Evolutionary conservation across 1,140 invertebrate genomes (phyloP).

Genomic region (Pseudobourletiella spinata): DNA sequence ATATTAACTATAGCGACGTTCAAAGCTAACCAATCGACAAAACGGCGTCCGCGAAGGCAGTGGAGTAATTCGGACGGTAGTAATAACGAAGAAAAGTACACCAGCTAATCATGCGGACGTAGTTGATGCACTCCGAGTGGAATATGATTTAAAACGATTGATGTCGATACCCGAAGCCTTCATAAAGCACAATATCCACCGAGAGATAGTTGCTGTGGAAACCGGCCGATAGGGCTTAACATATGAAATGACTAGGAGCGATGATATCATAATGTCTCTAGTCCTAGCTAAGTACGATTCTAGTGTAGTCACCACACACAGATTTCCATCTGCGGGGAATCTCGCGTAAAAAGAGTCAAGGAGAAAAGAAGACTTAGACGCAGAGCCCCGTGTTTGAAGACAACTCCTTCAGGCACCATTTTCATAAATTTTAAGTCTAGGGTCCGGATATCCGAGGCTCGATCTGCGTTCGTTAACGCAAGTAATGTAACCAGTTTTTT

Average conservation of each 20-base stretch:
- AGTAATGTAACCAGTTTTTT: neutral
- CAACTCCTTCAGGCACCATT: neutral
- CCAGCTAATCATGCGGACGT: neutral
- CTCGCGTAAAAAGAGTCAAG: neutral
- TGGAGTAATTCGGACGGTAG: neutral
- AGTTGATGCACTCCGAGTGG: neutral
- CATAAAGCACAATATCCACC: neutral
- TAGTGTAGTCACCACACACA: neutral
- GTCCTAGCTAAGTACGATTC: neutral
- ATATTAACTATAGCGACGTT: neutral
- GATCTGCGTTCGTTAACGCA: slow-evolving; percentile 5
- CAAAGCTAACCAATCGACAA: neutral
- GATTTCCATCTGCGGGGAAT: neutral
- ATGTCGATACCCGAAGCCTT: neutral
- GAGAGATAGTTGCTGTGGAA: neutral
- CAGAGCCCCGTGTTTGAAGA: neutral
- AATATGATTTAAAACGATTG: neutral
- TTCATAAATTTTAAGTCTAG: neutral
- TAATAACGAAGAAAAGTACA: neutral
- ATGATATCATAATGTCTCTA: neutral
- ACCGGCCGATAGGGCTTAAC: neutral
- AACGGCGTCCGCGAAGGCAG: neutral
- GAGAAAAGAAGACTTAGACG: neutral
- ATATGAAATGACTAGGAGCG: neutral
- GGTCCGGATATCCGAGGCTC: neutral